Evolutionary conservation across 2,113 vertebrate genomes (phyloP).

Genomic region (Dicentrarchus labrax): DNA sequence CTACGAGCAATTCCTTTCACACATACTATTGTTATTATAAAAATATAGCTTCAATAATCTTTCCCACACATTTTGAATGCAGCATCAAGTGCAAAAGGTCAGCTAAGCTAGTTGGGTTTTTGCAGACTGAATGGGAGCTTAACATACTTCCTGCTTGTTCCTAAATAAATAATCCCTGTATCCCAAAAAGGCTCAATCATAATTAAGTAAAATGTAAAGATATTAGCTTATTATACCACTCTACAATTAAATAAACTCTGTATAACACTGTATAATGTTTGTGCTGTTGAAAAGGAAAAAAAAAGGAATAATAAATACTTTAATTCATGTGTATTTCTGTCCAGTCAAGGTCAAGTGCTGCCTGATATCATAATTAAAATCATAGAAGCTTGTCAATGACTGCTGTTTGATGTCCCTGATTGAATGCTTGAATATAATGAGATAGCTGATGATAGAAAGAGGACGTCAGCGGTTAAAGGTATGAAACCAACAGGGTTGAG

Average conservation of each 20-base stretch:
- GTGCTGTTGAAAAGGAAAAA: slow-evolving; percentile 40
- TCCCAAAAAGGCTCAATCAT: background rate
- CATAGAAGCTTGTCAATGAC: slow-evolving; percentile 5
- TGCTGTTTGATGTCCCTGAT: slow-evolving; percentile 58
- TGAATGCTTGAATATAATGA: slow-evolving; percentile 24
- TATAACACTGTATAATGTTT: background rate
- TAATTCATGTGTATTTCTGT: slow-evolving; percentile 11
- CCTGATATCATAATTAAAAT: slow-evolving; percentile 4
- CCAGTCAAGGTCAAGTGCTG: slow-evolving; percentile 18
- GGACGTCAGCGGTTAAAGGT: too few relatives aligned
- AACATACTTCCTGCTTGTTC: background rate
- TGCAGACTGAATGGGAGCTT: background rate
- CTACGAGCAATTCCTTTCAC: background rate
- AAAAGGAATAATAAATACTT: slow-evolving; percentile 26
- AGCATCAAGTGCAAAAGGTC: background rate
- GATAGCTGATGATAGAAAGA: slow-evolving; percentile 8
- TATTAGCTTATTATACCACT: slow-evolving; percentile 9
- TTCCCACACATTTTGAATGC: slow-evolving; percentile 1
- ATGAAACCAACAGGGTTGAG: background rate
- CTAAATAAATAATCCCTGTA: slow-evolving; percentile 18
- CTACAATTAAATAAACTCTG: slow-evolving; percentile 20
- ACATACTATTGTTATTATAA: background rate
- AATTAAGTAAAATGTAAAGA: background rate
- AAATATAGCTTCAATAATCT: background rate
- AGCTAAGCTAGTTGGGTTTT: background rate